phyloP scores from a whole-genome alignment of 53 echinoderm and acorn worm species.

The Antedon mediterranea region DNA sequence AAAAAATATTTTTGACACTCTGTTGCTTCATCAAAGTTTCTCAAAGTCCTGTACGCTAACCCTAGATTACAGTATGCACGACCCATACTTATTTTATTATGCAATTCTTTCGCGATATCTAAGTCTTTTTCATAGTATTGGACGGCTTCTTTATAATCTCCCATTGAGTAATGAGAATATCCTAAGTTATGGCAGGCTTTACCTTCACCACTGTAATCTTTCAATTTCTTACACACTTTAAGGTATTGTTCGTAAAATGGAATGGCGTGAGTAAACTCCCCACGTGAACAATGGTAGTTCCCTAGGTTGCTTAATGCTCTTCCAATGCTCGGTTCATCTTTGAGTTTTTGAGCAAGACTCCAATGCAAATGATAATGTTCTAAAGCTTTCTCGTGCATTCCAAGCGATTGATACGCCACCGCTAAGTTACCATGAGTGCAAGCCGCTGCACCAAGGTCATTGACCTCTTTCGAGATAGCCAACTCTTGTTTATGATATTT shows the following conservation, averaged over 20 bases:
- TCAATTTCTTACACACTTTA: constrained; percentile 41
- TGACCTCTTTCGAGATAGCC: constrained; percentile 88
- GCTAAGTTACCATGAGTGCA: constrained; percentile 96
- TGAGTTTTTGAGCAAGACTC: constrained; percentile 61
- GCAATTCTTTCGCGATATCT: constrained; percentile 61
- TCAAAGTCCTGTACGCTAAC: constrained; percentile 79
- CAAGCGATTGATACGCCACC: constrained; percentile 86
- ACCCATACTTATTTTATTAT: constrained; percentile 89
- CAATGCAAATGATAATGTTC: constrained; percentile 84
- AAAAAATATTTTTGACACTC: constrained; percentile 97
- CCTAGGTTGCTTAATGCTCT: constrained; percentile 79
- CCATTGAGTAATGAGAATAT: constrained; percentile 89
- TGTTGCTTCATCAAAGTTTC: constrained; percentile 68
- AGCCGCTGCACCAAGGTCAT: constrained; percentile 73
- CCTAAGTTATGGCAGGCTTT: constrained; percentile 94
- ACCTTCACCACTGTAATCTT: constrained; percentile 62
- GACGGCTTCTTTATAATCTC: constrained; percentile 85
- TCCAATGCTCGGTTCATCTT: constrained; percentile 69
- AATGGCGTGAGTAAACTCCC: constrained; percentile 84
- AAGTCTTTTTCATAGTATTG: constrained; percentile 91
- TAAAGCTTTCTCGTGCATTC: constrained; percentile 87
- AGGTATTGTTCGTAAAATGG: constrained; percentile 84
- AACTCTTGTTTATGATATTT: constrained; percentile 96
- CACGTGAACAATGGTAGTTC: constrained; percentile 79
- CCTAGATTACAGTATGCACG: constrained; percentile 97